Percentiles rank a stretch among this genome's conserved stretches.
Conservation (phyloP, 1,140 invertebrate genomes). For the Popillia japonica region DNA sequence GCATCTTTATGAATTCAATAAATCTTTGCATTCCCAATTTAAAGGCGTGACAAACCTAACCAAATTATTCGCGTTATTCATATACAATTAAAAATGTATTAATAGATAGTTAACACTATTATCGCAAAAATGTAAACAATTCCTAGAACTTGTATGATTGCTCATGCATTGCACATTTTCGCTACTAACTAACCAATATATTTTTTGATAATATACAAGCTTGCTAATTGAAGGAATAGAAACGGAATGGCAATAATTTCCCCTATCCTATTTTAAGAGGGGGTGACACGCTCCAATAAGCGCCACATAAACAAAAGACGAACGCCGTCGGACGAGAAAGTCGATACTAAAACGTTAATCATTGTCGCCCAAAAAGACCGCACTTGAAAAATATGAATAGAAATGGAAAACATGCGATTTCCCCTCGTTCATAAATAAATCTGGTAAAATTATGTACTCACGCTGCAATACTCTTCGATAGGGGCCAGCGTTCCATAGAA, state of each 20-base stretch:
- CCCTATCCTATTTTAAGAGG: slow-evolving; percentile 18
- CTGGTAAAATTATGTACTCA: slow-evolving; percentile 70
- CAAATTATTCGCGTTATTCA: too few relatives aligned
- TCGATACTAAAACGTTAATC: slow-evolving; percentile 18
- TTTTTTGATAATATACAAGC: background rate
- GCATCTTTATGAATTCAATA: too few relatives aligned
- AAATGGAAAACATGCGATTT: background rate
- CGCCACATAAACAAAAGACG: slow-evolving; percentile 29
- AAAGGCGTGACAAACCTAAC: too few relatives aligned
- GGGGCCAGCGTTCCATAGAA: slow-evolving; percentile 93
- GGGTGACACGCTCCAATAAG: slow-evolving; percentile 13
- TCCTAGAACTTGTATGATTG: background rate
- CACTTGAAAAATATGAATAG: background rate
- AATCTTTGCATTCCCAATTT: too few relatives aligned
- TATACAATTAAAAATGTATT: too few relatives aligned
- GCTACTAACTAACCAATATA: background rate
- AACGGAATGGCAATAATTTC: background rate
- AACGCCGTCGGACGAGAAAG: slow-evolving; percentile 21
- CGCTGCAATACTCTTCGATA: slow-evolving; percentile 93
- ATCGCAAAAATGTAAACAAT: background rate
- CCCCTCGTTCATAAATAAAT: background rate
- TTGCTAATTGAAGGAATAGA: background rate
- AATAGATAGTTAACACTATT: background rate
- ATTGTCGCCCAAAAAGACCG: background rate
- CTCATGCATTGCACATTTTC: background rate